A percentile compares a stretch with the other conserved stretches of the same genome.
These are phyloP conservation scores for Nasonia vitripennis DNA, from an alignment of 1,140 invertebrate species.

Conservation along the genomic window DNA sequence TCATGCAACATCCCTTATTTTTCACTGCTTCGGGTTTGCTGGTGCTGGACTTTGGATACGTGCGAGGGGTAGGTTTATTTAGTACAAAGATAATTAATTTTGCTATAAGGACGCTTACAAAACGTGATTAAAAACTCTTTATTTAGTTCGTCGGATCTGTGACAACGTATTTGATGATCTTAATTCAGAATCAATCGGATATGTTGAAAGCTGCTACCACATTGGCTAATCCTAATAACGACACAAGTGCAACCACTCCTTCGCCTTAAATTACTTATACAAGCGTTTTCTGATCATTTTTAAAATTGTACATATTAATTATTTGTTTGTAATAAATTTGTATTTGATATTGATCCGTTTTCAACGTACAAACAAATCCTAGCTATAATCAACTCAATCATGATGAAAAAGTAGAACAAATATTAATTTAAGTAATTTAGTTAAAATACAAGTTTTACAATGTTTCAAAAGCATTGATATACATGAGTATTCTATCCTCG, in stretches of 20 bases:
- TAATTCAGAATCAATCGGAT: constrained; percentile 73
- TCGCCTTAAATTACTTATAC: not conserved
- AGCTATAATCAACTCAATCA: no score
- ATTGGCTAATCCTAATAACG: not conserved
- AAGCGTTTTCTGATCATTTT: not conserved
- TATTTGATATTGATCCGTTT: no score
- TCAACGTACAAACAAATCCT: no score
- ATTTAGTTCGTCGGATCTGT: constrained; percentile 79
- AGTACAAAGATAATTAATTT: not conserved
- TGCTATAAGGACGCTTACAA: not conserved
- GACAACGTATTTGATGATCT: constrained; percentile 80
- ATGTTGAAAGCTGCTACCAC: constrained; percentile 26
- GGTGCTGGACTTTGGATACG: constrained; percentile 57
- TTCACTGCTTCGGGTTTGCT: constrained; percentile 65
- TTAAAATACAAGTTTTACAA: no score
- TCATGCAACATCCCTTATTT: constrained; percentile 61
- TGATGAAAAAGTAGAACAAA: no score
- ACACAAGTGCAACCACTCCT: not conserved
- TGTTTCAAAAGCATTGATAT: no score
- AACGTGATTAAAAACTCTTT: not conserved
- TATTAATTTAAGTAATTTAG: no score
- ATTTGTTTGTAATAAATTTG: not conserved
- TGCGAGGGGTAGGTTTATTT: constrained; percentile 55
- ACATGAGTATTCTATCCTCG: not conserved
- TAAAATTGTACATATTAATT: not conserved